Conservation (phyloP, 2,797 vertebrate genomes). For the Enteromius treurensis region DNA sequence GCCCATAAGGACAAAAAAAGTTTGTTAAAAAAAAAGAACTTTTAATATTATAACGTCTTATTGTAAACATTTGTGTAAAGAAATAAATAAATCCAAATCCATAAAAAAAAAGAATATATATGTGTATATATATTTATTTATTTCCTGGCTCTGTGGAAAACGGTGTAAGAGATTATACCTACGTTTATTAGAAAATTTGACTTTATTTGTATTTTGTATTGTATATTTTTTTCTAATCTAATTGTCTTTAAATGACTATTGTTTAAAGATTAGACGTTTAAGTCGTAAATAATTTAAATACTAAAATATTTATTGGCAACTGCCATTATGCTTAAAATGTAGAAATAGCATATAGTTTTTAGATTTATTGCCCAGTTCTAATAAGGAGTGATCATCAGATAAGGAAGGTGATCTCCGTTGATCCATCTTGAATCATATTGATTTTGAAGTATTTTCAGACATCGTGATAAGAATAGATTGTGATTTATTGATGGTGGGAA, state of each 20-base stretch:
- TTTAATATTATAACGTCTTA: background rate
- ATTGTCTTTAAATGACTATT: background rate
- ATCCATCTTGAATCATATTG: conserved; percentile 16
- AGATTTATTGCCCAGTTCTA: background rate
- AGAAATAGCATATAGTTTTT: background rate
- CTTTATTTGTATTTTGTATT: background rate
- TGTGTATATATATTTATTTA: too few relatives aligned
- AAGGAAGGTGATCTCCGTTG: background rate
- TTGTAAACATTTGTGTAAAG: background rate
- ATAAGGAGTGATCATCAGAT: background rate
- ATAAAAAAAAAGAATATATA: too few relatives aligned
- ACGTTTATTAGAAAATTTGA: too few relatives aligned
- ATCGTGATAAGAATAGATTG: conserved; percentile 23
- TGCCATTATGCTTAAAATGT: background rate
- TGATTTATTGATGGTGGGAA: conserved; percentile 36
- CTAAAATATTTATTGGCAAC: background rate
- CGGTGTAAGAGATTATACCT: background rate
- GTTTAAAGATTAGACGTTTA: background rate
- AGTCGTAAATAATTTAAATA: background rate
- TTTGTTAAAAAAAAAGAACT: background rate
- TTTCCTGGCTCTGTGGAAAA: background rate
- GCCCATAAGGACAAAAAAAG: background rate
- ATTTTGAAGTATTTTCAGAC: conserved; percentile 10
- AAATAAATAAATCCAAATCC: too few relatives aligned
- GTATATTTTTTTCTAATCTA: background rate